phyloP scores from a whole-genome alignment of 2,113 vertebrate genomes.

The Mustela lutreola region DNA sequence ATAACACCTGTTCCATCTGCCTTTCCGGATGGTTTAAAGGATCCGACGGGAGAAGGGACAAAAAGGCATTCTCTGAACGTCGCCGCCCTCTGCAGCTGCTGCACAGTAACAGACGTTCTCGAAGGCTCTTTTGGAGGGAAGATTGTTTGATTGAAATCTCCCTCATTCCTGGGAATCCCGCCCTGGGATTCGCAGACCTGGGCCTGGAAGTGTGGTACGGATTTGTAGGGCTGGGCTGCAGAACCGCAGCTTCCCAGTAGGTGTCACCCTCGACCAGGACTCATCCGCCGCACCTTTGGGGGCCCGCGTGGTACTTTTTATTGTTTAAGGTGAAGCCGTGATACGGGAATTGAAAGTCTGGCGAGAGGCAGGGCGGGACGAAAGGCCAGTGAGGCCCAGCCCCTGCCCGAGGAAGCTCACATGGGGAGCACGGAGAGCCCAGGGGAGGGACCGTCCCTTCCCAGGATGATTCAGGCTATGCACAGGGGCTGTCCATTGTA shows the following conservation, averaged over 20 bases:
- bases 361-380: neutral
- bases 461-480: neutral
- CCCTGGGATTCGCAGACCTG: neutral
- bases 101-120: neutral
- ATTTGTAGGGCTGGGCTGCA: conserved; percentile 38
- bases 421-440: neutral
- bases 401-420: neutral
- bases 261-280: conserved; percentile 66
- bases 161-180: neutral
- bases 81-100: neutral
- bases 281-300: accelerated
- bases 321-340: no score
- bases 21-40: neutral
- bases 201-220: neutral
- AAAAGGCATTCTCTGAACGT: neutral
- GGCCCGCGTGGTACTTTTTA: neutral
- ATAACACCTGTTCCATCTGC: neutral
- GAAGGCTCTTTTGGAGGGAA: neutral
- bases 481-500: neutral
- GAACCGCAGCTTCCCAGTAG: conserved; percentile 61
- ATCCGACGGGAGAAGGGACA: neutral
- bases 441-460: neutral
- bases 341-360: neutral
- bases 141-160: neutral
- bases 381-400: neutral